phyloP scores from a whole-genome alignment of 2,888 invertebrate species.

The Eilema caniola region DNA sequence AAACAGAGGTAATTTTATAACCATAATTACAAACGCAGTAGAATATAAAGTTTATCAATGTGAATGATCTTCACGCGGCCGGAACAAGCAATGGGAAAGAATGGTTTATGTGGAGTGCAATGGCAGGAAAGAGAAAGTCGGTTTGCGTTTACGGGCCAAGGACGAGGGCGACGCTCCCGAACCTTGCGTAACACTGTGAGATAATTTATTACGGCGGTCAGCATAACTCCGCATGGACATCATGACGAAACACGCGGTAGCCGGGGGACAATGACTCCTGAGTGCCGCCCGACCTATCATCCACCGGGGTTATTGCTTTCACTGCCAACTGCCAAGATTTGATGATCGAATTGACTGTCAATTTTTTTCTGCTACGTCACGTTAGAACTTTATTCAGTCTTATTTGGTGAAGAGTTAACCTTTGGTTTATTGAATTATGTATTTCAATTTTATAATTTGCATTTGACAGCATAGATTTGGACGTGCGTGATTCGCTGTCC shows the following conservation, averaged over 20 bases:
- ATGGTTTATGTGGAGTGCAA: conserved; percentile 60
- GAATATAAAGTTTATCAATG: conserved; percentile 52
- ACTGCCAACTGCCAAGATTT: conserved; percentile 44
- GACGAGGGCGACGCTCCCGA: conserved; percentile 81
- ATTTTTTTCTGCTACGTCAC: conserved; percentile 30
- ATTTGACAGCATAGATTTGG: neutral
- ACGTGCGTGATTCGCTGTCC: too few species aligned
- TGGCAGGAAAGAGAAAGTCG: conserved; percentile 76
- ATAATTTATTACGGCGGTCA: conserved; percentile 44
- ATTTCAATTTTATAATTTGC: neutral
- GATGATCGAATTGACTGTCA: conserved; percentile 20
- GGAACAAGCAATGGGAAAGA: conserved; percentile 51
- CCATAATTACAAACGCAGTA: conserved; percentile 37
- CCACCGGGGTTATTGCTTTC: conserved; percentile 63
- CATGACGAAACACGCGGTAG: conserved; percentile 73
- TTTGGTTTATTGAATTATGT: neutral
- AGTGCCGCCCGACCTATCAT: conserved; percentile 51
- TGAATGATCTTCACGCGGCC: conserved; percentile 57
- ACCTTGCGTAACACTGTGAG: conserved; percentile 55
- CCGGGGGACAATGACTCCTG: conserved; percentile 76
- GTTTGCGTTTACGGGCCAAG: conserved; percentile 71
- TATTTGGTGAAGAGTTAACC: conserved; percentile 3
- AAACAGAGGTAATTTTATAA: conserved; percentile 35
- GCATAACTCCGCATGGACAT: conserved; percentile 32
- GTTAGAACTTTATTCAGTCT: neutral